A percentile compares a stretch with the other conserved stretches of the same genome.
Conservation (phyloP, 2,797 vertebrate species). For the Lacerta agilis region DNA sequence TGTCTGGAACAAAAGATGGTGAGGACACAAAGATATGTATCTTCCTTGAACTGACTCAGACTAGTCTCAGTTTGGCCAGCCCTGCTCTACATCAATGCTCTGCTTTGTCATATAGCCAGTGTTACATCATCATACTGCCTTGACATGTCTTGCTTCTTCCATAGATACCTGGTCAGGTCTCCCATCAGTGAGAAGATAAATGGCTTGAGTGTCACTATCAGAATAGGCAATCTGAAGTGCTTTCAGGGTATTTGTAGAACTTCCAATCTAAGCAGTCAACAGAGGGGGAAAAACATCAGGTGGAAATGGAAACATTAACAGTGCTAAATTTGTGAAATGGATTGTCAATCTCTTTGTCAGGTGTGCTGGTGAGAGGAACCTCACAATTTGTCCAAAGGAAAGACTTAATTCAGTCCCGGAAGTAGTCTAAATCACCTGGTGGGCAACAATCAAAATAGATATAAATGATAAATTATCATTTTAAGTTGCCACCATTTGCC, state of each 20-base stretch:
- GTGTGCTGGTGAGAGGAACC: slow-evolving; percentile 1
- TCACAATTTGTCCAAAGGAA: slow-evolving; percentile 2
- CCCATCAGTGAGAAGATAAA: slow-evolving; percentile 85
- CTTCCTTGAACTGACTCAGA: slow-evolving; percentile 5
- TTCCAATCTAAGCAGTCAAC: slow-evolving; percentile 74
- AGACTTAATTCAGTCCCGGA: not conserved
- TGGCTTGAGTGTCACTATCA: slow-evolving; percentile 76
- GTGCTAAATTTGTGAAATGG: not conserved
- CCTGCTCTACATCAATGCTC: not conserved
- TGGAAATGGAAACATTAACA: slow-evolving; percentile 17
- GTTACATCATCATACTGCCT: slow-evolving; percentile 15
- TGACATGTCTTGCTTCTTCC: slow-evolving; percentile 26
- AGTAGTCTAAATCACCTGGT: slow-evolving; percentile 21
- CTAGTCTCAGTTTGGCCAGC: not conserved
- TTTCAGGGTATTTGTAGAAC: slow-evolving; percentile 81
- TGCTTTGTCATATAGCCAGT: slow-evolving; percentile 31
- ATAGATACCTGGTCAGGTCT: slow-evolving; percentile 84
- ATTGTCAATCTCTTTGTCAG: slow-evolving; percentile 27
- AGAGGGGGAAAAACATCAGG: not conserved
- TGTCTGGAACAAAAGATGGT: not conserved
- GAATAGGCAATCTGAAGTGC: slow-evolving; percentile 80
- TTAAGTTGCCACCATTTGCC: not conserved
- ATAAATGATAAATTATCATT: slow-evolving; percentile 23
- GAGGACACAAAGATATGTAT: not conserved
- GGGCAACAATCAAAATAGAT: slow-evolving; percentile 29